Evolutionary conservation across 53 echinoderm and acorn worm genomes (phyloP), one percentile per base, ranked within the genome.

Genomic region (Crossaster papposus): DNA sequence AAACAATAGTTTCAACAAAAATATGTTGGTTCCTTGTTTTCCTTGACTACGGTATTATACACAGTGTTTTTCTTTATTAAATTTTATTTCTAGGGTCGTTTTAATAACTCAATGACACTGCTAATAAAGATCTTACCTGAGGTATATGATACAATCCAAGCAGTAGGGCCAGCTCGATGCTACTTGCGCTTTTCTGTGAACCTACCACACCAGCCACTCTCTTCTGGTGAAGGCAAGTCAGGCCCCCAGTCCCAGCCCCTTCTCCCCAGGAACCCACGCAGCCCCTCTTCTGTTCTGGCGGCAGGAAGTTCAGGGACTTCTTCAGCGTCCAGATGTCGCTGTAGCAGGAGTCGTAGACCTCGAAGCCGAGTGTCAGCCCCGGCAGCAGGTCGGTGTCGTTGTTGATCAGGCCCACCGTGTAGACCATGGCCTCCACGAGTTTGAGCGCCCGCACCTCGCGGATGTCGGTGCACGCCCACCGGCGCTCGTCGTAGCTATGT

Each of bases 291-390:
- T 28, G 50, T 28, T 91, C 79, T 26, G 81, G 83, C 52, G 92
- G 94, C 0, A 96, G 65, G 52, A 96, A 94, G 80, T 95, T 92
- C 17, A 96, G 89, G 32, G 89, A 81, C 65, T 89, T 71, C 29
- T 89, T 91, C 65, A 96, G 73, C 3, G 95, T 92, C 79, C 91
- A 92, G 74, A 92, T 91, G 81, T 93, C 94, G 80, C 95, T 90
- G 72, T 88, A 95, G 72, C 97, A 96, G 34, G 97, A 94, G 74
- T 96, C 97, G 81, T 92, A 91, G 51, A 96, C 94, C 77, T 96
- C 94, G 78, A 96, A 96, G 11, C 97, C 96, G 32, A 96, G 55
- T 1, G 71, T 72, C 32, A 94, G 72, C 14, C 85, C 87, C 14
- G 97, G 94, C 17, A 96, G 80, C 18, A 95, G 68, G 14, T 37